A percentile compares a stretch with the other conserved stretches of the same genome.
Evolutionary conservation across 2,888 invertebrate species (phyloP).

Genomic region (Pachymerium ferrugineum): DNA sequence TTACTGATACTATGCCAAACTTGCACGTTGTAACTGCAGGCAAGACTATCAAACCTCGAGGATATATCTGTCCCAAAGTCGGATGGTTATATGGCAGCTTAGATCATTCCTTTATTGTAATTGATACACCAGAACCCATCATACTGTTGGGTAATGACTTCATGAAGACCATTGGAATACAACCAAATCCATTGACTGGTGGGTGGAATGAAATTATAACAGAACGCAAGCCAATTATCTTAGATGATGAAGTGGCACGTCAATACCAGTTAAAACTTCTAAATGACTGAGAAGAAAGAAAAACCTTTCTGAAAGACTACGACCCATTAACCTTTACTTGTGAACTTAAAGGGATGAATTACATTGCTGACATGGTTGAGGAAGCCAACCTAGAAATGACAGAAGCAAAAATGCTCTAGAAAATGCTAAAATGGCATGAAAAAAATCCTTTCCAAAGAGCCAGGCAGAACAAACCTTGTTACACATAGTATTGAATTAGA

Average conservation of each 20-base stretch:
- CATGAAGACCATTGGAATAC: background rate
- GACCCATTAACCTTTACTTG: too few relatives aligned
- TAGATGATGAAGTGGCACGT: background rate
- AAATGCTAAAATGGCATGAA: background rate
- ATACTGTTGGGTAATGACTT: background rate
- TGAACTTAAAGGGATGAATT: background rate
- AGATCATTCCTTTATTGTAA: too few relatives aligned
- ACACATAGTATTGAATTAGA: background rate
- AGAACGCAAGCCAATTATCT: background rate
- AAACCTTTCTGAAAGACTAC: too few relatives aligned
- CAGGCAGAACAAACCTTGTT: background rate
- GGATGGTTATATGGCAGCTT: too few relatives aligned
- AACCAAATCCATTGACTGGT: background rate
- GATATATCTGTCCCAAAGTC: too few relatives aligned
- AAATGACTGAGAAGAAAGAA: background rate
- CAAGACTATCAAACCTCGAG: too few relatives aligned
- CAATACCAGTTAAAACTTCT: background rate
- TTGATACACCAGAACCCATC: too few relatives aligned
- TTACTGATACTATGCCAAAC: too few relatives aligned
- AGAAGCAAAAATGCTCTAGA: too few relatives aligned
- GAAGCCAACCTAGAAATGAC: background rate
- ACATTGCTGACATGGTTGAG: background rate
- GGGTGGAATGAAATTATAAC: background rate
- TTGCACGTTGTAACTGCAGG: too few relatives aligned
- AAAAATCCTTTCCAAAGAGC: background rate